These are phyloP conservation scores for Zosterops borbonicus DNA, from an alignment of 2,113 vertebrate species.

Conservation along the genomic window DNA sequence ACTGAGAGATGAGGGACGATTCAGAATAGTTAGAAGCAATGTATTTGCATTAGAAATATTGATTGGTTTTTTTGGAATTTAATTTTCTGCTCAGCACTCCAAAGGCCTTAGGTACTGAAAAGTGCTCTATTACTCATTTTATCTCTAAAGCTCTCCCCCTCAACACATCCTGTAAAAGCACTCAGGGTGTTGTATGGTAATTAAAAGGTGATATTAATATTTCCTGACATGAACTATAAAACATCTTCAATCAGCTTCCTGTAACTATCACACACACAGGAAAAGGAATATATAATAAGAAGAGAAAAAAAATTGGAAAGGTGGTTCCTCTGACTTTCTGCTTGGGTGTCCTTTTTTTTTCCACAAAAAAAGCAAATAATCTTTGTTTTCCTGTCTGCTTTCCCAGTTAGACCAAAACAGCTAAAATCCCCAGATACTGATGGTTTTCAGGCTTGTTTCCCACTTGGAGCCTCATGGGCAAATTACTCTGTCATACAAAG, in stretches of 20 bases:
- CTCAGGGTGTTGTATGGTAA: conserved; percentile 7
- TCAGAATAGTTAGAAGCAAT: background rate
- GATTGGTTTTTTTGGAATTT: background rate
- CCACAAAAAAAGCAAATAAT: background rate
- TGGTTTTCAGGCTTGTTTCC: conserved; percentile 43
- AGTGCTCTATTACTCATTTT: background rate
- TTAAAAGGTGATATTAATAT: conserved; percentile 50
- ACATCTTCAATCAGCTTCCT: background rate
- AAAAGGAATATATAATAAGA: background rate
- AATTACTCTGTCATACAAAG: conserved; percentile 21
- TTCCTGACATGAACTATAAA: conserved; percentile 27
- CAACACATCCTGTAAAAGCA: conserved; percentile 3
- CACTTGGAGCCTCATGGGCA: conserved; percentile 12
- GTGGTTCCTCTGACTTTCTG: background rate
- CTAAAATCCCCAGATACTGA: conserved; percentile 41
- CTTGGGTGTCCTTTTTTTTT: background rate
- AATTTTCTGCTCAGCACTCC: background rate
- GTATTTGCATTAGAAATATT: background rate
- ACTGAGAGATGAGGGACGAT: background rate
- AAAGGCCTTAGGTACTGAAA: background rate
- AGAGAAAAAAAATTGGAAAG: background rate
- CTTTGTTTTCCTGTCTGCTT: background rate
- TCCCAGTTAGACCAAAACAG: background rate
- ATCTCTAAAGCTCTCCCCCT: background rate
- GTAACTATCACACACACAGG: background rate